Evolutionary conservation across 2,113 vertebrate species (phyloP).

Genomic region (Sinocyclocheilus grahami): DNA sequence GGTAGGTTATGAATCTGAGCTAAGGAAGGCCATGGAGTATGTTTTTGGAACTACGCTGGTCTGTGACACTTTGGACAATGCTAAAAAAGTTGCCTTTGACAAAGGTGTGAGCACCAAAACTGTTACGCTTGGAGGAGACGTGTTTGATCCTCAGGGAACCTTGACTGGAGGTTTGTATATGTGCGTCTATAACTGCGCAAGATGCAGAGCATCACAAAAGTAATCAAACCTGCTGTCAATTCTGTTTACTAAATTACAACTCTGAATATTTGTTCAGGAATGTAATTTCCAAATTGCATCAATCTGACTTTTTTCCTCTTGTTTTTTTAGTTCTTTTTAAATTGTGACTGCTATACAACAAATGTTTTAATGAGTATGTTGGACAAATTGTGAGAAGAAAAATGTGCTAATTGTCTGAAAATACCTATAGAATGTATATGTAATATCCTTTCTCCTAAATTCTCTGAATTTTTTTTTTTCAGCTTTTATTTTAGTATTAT

Average conservation of each 20-base stretch:
- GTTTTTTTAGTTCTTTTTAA: no score
- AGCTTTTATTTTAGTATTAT: no score
- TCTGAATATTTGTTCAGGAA: background rate
- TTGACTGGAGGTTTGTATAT: slow-evolving; percentile 85
- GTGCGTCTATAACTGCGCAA: no score
- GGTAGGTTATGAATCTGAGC: slow-evolving; percentile 83
- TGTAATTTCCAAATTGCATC: background rate
- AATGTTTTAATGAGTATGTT: no score
- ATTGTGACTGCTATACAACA: no score
- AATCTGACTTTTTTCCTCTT: background rate
- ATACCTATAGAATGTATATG: no score
- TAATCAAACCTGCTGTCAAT: background rate
- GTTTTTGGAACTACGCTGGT: slow-evolving; percentile 91
- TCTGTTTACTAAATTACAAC: background rate
- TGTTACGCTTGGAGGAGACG: slow-evolving; percentile 90
- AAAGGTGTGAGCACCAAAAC: slow-evolving; percentile 87
- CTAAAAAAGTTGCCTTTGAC: slow-evolving; percentile 92
- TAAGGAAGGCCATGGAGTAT: slow-evolving; percentile 96
- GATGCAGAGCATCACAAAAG: background rate
- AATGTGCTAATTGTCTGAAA: no score
- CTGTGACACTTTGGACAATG: slow-evolving; percentile 87
- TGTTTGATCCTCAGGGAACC: slow-evolving; percentile 93
- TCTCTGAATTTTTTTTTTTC: no score
- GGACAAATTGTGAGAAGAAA: no score
- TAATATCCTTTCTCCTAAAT: no score